phyloP scores from a whole-genome alignment of 2,113 vertebrate species.

The Colaptes auratus region DNA sequence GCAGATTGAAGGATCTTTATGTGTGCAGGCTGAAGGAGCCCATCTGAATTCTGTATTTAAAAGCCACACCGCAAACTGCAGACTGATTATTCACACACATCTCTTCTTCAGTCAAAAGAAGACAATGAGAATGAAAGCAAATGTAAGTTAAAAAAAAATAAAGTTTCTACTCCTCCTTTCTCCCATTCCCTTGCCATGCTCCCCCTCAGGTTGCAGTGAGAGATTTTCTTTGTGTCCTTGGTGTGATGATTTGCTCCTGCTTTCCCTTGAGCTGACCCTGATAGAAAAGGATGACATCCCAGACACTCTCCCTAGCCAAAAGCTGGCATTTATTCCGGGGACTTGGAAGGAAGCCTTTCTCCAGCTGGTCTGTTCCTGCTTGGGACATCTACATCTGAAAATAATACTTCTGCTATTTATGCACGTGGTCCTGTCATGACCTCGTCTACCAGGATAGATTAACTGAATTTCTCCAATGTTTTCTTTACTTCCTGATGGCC shows the following conservation, averaged over 20 bases:
- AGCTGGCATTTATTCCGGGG: neutral
- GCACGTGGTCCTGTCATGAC: slow-evolving; percentile 71
- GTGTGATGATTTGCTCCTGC: neutral
- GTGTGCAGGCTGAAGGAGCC: neutral
- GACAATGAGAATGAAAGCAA: neutral
- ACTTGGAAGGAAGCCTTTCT: neutral
- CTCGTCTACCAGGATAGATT: slow-evolving; percentile 65
- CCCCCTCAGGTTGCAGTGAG: neutral
- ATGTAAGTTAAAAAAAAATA: neutral
- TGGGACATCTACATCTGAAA: slow-evolving; percentile 63
- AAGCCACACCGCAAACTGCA: neutral
- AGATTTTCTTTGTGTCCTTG: neutral
- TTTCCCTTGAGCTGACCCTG: neutral
- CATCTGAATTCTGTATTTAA: neutral
- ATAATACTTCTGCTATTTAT: slow-evolving; percentile 69
- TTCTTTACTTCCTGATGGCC: slow-evolving; percentile 64
- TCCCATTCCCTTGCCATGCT: neutral
- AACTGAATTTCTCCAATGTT: slow-evolving; percentile 68
- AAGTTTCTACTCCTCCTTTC: neutral
- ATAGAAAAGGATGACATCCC: neutral
- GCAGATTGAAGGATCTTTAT: neutral
- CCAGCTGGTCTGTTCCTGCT: slow-evolving; percentile 41
- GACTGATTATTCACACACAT: neutral
- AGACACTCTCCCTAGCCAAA: neutral
- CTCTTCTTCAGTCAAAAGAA: neutral